Base-by-base conservation (phyloP, 2,797 vertebrate genomes). In the Tokudaia tokunoshimensis region DNA sequence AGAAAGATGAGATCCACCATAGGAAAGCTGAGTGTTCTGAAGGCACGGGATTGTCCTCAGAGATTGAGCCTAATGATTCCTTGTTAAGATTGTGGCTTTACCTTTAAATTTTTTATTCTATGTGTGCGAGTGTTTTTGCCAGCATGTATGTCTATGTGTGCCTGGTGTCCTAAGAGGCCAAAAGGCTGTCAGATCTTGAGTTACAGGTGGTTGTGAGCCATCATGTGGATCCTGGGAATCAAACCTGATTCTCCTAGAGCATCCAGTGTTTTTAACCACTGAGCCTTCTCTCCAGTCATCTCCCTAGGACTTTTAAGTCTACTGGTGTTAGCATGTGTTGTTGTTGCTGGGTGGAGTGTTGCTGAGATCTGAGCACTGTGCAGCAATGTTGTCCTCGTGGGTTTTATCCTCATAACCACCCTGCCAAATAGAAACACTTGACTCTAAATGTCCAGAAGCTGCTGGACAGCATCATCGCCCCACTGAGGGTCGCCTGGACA, bases 311-410 rank as follows among this genome's bases (percentile, higher is more conserved):
- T 37, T 50, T 76, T 50, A 74, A 92, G 57, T 29, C 76, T 89
- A 22, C 52, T 1, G 4, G 5, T n/a, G 0, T 61, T 63, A 61
- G 26, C 14, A 63, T 57, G 6, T 14, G 14, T 1, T 22, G 41
- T 2, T 31, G 26, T 1, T 86, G 15, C 0, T 9, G 63, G 81
- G 2, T 78, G 59, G 65, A 74, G 37, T 2, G 3, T 3, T 20
- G 29, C 2, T 80, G 29, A 34, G 14, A 1, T 50, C 14, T 72
- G 61, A 13, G 14, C 13, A 0, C 34, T 26, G 8, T 31, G 6
- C 31, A 59, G 0, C 13, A 34, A 20, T 0, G 2, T 10, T 10
- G 2, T 1, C 2, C 17, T 22, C 29, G 52, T 12, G 12, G 37
- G 3, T 57, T 59, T 57, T n/a, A 59, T 6, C 52, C 14, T 47